Evolutionary conservation across 2,113 vertebrate species (phyloP).

Genomic region (Engraulis encrasicolus): DNA sequence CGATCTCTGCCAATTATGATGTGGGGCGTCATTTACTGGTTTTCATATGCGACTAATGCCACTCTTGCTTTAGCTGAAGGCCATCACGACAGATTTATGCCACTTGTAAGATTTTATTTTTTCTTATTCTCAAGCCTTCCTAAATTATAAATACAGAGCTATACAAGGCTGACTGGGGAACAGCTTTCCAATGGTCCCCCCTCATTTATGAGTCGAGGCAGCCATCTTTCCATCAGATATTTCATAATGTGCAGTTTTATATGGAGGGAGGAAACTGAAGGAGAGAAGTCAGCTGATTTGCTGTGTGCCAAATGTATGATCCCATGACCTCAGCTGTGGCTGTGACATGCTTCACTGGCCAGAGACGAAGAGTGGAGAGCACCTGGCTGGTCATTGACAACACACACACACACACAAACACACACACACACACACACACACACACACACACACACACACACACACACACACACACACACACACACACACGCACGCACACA

Average conservation of each 20-base stretch:
- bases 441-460: neutral
- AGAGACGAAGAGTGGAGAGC: neutral
- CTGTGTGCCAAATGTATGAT: neutral
- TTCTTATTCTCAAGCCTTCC: neutral
- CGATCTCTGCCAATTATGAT: neutral
- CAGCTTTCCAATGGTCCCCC: neutral
- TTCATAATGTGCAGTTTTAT: too few species aligned
- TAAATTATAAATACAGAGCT: neutral
- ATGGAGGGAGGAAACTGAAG: neutral
- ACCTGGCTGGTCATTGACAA: too few species aligned
- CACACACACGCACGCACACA: too few species aligned
- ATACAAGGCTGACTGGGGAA: neutral
- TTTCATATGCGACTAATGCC: neutral
- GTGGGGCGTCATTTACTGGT: neutral
- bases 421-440: neutral
- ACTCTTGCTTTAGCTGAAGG: neutral
- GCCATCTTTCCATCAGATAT: neutral
- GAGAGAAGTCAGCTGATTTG: neutral
- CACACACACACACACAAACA: neutral
- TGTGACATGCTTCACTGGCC: neutral
- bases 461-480: neutral
- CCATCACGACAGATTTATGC: conserved; percentile 11
- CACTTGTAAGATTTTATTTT: neutral
- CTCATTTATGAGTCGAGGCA: neutral
- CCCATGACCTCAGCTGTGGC: neutral